A percentile compares a stretch with the other conserved stretches of the same genome.
phyloP scores from a whole-genome alignment of 2,888 invertebrate species.

The Bembecia ichneumoniformis region DNA sequence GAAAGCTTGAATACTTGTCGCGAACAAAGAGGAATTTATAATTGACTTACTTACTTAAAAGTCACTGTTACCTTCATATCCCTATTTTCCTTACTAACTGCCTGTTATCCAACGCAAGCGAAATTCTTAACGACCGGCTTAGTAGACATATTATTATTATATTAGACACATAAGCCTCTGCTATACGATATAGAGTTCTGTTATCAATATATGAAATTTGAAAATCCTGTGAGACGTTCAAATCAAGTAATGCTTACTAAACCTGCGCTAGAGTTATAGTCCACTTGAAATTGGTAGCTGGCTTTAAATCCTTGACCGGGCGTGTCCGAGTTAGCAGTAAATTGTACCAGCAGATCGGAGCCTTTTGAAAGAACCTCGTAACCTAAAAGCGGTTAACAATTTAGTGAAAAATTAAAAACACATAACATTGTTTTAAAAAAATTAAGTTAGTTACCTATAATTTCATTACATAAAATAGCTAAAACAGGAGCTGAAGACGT shows the following conservation, averaged over 20 bases:
- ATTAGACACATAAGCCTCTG: too few species aligned
- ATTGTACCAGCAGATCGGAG: constrained; percentile 84
- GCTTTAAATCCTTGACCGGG: constrained; percentile 87
- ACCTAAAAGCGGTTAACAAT: constrained; percentile 39
- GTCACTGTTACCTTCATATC: too few species aligned
- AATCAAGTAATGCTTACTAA: constrained; percentile 25
- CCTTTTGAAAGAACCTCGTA: constrained; percentile 86
- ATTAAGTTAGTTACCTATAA: constrained; percentile 53
- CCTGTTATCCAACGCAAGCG: too few species aligned
- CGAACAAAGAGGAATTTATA: too few species aligned
- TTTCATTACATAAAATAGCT: constrained; percentile 85
- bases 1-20: too few species aligned
- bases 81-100: too few species aligned
- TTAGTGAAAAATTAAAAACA: not conserved
- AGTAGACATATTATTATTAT: too few species aligned
- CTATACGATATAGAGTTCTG: too few species aligned
- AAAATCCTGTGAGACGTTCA: not conserved
- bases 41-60: too few species aligned
- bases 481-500: constrained; percentile 80
- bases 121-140: too few species aligned
- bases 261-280: constrained; percentile 62
- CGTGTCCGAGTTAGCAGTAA: constrained; percentile 84
- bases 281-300: constrained; percentile 78
- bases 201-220: too few species aligned
- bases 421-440: not conserved